Evolutionary conservation across 2,113 vertebrate genomes (phyloP).

Genomic region (Cisticola juncidis): DNA sequence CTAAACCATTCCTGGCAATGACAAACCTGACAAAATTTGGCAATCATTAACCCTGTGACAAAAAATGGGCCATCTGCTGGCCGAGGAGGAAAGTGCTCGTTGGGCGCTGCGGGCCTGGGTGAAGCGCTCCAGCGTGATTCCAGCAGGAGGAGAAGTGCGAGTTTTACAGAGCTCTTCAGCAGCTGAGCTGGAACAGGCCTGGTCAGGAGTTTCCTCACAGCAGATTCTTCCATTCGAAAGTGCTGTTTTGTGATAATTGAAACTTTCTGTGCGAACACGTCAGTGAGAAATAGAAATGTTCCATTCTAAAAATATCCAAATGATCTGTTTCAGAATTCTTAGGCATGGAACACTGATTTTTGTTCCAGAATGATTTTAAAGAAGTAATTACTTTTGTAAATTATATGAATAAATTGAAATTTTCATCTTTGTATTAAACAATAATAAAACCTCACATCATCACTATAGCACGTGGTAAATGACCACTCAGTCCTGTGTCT

Average conservation of each 20-base stretch:
- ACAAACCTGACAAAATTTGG: neutral
- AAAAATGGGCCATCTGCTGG: slow-evolving; percentile 31
- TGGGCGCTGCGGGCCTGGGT: accelerated
- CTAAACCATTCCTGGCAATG: neutral
- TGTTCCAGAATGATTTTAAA: neutral
- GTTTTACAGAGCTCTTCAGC: neutral
- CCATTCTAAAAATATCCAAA: neutral
- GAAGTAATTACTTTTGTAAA: neutral
- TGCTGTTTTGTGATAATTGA: neutral
- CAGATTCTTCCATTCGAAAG: neutral
- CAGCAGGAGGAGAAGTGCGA: neutral
- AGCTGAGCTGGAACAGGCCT: neutral
- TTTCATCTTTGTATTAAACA: neutral
- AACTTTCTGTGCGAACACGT: neutral
- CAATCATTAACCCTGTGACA: neutral
- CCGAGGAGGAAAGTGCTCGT: neutral
- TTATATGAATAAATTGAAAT: neutral
- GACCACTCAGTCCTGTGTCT: neutral
- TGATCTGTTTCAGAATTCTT: neutral
- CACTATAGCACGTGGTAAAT: accelerated
- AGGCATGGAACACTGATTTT: neutral
- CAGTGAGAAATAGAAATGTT: neutral
- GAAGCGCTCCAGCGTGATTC: accelerated
- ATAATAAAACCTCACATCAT: neutral
- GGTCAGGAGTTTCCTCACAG: neutral